Conservation (phyloP, 2,888 invertebrate species). For the Dicyrtomina minuta region DNA sequence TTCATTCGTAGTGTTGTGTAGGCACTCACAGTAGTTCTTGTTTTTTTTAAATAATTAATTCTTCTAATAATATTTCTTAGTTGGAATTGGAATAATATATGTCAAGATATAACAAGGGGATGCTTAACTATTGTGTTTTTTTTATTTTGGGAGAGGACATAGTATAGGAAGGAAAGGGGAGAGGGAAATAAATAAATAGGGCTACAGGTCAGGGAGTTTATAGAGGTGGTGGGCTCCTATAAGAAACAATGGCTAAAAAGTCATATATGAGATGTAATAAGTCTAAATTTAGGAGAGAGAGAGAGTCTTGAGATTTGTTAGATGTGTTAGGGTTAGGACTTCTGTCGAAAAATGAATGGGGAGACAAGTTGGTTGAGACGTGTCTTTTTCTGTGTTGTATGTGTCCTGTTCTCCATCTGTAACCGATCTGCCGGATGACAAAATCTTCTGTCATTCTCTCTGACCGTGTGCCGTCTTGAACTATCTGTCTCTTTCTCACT, state of each 20-base stretch:
- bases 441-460: conserved; percentile 42
- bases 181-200: no score
- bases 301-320: not conserved
- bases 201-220: no score
- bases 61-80: no score
- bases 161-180: no score
- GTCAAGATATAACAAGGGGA: no score
- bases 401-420: conserved; percentile 53
- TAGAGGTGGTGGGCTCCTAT: no score
- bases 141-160: no score
- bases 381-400: conserved; percentile 45
- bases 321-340: conserved; percentile 5
- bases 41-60: no score
- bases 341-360: conserved; percentile 14
- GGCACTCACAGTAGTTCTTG: no score
- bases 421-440: conserved; percentile 51
- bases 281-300: not conserved
- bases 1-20: no score
- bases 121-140: no score
- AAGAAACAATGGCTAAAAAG: not conserved
- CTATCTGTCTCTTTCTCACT: conserved; percentile 46
- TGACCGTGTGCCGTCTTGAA: conserved; percentile 45
- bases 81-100: no score
- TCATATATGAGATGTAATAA: not conserved
- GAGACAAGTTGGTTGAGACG: conserved; percentile 25